A percentile compares a stretch with the other conserved stretches of the same genome.
Conservation (phyloP, 2,888 invertebrate species). For the Orthosia incerta region DNA sequence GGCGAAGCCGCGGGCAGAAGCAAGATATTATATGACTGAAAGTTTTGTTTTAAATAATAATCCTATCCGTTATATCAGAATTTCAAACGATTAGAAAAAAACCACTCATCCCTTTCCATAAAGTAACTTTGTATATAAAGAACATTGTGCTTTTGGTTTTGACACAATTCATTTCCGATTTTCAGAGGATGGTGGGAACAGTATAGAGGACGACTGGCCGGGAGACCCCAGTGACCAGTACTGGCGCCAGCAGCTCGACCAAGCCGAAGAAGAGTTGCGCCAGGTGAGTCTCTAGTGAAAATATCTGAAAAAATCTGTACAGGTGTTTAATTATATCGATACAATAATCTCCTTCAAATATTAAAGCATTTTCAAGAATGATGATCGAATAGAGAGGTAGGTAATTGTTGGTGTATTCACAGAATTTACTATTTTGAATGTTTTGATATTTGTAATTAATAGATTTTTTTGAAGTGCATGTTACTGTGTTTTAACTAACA, state of each 20-base stretch:
- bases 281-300: conserved; percentile 73
- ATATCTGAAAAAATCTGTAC: background rate
- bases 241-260: conserved; percentile 88
- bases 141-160: background rate
- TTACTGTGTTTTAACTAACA: conserved; percentile 45
- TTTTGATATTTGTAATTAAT: conserved; percentile 16
- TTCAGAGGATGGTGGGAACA: conserved; percentile 87
- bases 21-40: too few relatives aligned
- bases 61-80: background rate
- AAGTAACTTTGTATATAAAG: background rate
- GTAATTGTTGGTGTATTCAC: conserved; percentile 65
- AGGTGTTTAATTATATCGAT: background rate
- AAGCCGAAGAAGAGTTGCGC: conserved; percentile 88
- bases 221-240: conserved; percentile 91
- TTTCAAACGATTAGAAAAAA: background rate
- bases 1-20: too few relatives aligned
- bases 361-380: background rate
- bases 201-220: conserved; percentile 86
- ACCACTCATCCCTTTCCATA: background rate
- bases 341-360: background rate
- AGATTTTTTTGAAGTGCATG: conserved; percentile 42
- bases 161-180: conserved; percentile 1
- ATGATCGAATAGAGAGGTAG: background rate
- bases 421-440: conserved; percentile 8
- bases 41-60: too few relatives aligned